These are phyloP conservation scores for Pinna nobilis DNA, from an alignment of 1,140 invertebrate genomes.

Conservation along the genomic window DNA sequence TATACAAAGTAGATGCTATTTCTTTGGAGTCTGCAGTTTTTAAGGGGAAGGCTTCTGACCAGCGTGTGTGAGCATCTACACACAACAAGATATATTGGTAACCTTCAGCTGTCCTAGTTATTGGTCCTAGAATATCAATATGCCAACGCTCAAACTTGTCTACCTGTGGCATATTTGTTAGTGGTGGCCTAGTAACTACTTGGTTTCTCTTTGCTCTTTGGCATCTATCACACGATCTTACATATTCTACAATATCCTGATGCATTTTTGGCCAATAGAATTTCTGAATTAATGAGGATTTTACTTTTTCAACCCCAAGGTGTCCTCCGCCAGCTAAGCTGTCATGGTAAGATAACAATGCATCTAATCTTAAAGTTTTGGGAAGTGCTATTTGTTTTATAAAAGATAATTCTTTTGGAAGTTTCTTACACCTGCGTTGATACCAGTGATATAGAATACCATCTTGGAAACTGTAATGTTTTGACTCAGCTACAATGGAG, in stretches of 20 bases:
- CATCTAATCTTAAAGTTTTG: slow-evolving; percentile 21
- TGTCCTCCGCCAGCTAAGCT: slow-evolving; percentile 35
- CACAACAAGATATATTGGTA: slow-evolving; percentile 39
- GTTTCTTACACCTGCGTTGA: slow-evolving; percentile 31
- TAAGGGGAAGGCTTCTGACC: slow-evolving; percentile 36
- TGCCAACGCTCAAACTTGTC: slow-evolving; percentile 8
- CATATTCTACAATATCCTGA: slow-evolving; percentile 24
- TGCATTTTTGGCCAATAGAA: slow-evolving; percentile 45
- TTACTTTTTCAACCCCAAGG: slow-evolving; percentile 32
- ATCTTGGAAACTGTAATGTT: slow-evolving; percentile 42
- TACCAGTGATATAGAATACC: slow-evolving; percentile 44
- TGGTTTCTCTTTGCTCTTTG: slow-evolving; percentile 10
- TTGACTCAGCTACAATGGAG: slow-evolving; percentile 24
- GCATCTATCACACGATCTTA: slow-evolving; percentile 17
- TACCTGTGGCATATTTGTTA: slow-evolving; percentile 12
- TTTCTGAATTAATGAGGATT: slow-evolving; percentile 16
- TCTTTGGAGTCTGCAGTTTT: slow-evolving; percentile 27
- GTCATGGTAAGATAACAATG: slow-evolving; percentile 38
- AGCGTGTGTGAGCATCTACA: slow-evolving; percentile 36
- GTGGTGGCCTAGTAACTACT: background rate
- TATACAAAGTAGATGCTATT: slow-evolving; percentile 33
- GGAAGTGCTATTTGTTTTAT: slow-evolving; percentile 35
- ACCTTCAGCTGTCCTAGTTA: slow-evolving; percentile 17
- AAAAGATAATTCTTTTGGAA: slow-evolving; percentile 13
- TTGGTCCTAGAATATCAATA: slow-evolving; percentile 27